Conservation (phyloP, 2,888 invertebrate genomes). For the Sarcophaga carnaria region DNA sequence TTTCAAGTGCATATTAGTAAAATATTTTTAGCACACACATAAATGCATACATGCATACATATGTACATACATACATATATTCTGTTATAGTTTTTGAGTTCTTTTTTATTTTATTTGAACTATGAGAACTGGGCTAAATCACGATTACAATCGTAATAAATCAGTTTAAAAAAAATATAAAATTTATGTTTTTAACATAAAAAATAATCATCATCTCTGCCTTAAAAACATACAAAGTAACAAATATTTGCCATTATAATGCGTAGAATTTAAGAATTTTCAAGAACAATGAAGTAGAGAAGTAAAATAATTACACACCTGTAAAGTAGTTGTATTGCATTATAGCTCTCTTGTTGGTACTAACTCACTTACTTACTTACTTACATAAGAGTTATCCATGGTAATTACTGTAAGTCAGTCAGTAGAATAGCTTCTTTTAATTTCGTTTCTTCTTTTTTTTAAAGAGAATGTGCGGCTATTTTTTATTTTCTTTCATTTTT, state of each 20-base stretch:
- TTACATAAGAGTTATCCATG: not conserved
- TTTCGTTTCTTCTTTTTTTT: not conserved
- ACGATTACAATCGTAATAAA: constrained; percentile 56
- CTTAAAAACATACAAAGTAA: not conserved
- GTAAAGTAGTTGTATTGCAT: not conserved
- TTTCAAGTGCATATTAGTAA: not conserved
- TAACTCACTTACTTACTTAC: constrained; percentile 31
- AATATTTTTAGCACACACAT: not conserved
- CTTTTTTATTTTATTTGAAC: constrained; percentile 9
- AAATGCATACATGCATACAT: no score
- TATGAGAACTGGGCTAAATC: constrained; percentile 65
- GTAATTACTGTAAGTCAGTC: not conserved
- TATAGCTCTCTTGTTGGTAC: not conserved
- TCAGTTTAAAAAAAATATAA: constrained; percentile 34
- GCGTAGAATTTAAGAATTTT: constrained; percentile 26
- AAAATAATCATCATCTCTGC: not conserved
- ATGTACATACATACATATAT: not conserved
- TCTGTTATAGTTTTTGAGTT: not conserved
- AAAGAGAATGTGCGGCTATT: constrained; percentile 59
- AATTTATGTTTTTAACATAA: constrained; percentile 2
- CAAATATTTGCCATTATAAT: constrained; percentile 5
- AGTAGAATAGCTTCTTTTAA: not conserved
- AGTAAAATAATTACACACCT: not conserved
- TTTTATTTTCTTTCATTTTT: not conserved
- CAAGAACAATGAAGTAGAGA: not conserved